Base-by-base conservation (phyloP, 1,140 invertebrate genomes). In the Drosophila santomea region DNA sequence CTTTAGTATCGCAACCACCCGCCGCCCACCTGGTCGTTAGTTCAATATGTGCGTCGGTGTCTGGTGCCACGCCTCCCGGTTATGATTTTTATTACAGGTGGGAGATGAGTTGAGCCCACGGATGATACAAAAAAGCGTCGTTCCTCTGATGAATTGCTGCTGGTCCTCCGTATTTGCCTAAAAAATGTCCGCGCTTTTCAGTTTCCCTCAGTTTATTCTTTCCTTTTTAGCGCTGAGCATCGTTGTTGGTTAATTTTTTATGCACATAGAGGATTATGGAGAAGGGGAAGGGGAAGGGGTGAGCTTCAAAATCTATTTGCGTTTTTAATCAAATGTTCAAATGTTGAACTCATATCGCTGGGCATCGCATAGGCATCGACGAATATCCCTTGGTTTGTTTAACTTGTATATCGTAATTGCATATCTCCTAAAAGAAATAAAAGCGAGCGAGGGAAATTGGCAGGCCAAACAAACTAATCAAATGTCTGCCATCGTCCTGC, bases 41-140 rank as follows among this genome's bases (percentile, higher is more conserved):
- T 80, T 90, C 79, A 82, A 90, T 90, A 90, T 90, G 85, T 90
- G 85, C 72, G 81, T 83, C 47, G 50, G 68, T 64, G 66, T 75
- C 59, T 71, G 58, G 55, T 76, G 61, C 64, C 60, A 61, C 69
- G 71, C 58, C 57, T 61, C 54, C 71, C 57, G 72, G 75, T 90
- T 90, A 90, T 90, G 85, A 90, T 90, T 90, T 85, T 90, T 90
- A 90, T 90, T 90, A 90, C 88, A 90, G 80, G 75, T 83, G 73
- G 69, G 57, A 47, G 55, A 59, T 48, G 73, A 47, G 59, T 36
- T 56, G 57, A 50, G 55, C 63, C 45, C 47, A 28, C 51, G 67
- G 54, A 66, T 56, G 39, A 58, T 44, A 50, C 10, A 62, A 61
- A 41, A 59, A 64, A 28, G 1, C 44, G 28, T 52, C 60, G 36